phyloP scores from a whole-genome alignment of 2,797 vertebrate species.

The Diplodus puntazzo region DNA sequence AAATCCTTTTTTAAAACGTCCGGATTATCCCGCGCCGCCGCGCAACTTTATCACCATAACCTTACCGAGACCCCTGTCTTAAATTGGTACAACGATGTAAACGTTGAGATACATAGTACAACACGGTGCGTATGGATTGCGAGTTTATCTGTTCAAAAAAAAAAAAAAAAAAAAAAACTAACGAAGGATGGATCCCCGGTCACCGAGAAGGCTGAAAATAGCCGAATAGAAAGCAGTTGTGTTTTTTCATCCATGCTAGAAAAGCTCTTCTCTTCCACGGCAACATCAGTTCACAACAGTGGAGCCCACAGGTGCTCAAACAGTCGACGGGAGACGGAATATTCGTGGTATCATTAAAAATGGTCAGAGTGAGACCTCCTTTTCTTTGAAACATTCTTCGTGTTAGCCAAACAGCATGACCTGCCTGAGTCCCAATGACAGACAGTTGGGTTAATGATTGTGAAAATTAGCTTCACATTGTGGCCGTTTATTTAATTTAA shows the following conservation, averaged over 20 bases:
- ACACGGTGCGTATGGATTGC: neutral
- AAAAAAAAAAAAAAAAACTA: too few relatives aligned
- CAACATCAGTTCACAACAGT: neutral
- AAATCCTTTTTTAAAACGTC: too few relatives aligned
- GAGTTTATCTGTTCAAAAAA: neutral
- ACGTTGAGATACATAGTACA: neutral
- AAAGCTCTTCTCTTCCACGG: neutral
- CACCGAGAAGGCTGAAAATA: neutral
- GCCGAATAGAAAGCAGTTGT: neutral
- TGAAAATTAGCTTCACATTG: neutral
- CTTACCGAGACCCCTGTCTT: fast-evolving
- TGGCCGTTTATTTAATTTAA: neutral
- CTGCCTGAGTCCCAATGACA: conserved; percentile 53
- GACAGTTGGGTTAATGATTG: neutral
- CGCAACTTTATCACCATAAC: neutral
- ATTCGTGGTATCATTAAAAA: neutral
- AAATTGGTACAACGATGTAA: neutral
- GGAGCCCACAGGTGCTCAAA: fast-evolving
- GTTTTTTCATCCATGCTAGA: neutral
- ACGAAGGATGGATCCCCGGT: too few relatives aligned
- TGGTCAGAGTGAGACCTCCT: conserved; percentile 18
- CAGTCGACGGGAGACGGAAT: neutral
- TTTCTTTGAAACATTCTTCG: fast-evolving
- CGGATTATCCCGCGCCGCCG: too few relatives aligned
- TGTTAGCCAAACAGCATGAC: conserved; percentile 60